Conservation (phyloP, 2,888 invertebrate species). For the Pterostichus madidus region DNA sequence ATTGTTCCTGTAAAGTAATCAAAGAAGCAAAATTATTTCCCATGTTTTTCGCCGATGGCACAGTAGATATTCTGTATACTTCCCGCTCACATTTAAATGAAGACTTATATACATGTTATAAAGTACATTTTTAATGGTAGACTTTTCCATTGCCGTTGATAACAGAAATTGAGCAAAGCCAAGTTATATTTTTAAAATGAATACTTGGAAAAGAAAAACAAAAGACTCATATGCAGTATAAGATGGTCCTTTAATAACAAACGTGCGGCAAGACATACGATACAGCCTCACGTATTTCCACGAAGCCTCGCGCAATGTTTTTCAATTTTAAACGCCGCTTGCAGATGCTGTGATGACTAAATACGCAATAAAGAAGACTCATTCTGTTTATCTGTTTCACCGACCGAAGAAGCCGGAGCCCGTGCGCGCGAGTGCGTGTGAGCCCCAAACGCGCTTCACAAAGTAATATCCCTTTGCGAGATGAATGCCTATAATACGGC, state of each 20-base stretch:
- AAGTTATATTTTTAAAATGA: not conserved
- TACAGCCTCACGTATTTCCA: slow-evolving; percentile 37
- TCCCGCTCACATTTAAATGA: no score
- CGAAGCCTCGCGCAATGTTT: slow-evolving; percentile 73
- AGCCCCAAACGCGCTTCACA: not conserved
- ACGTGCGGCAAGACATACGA: slow-evolving; percentile 28
- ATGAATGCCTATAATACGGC: slow-evolving; percentile 59
- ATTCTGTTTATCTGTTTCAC: slow-evolving; percentile 63
- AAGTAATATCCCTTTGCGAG: slow-evolving; percentile 66
- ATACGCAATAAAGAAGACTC: slow-evolving; percentile 74
- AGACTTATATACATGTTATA: no score
- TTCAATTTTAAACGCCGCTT: slow-evolving; percentile 74
- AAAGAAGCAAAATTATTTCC: no score
- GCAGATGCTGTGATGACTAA: slow-evolving; percentile 74
- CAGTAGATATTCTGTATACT: no score
- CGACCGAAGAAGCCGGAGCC: slow-evolving; percentile 21
- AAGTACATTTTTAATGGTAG: no score
- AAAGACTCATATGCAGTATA: slow-evolving; percentile 27
- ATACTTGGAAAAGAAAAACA: slow-evolving; percentile 27
- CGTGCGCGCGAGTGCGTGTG: slow-evolving; percentile 20
- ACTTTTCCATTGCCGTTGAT: no score
- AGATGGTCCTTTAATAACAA: slow-evolving; percentile 42
- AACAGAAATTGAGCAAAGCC: not conserved
- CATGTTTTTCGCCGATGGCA: no score
- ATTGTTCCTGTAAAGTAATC: no score